Percentiles rank a stretch among this genome's conserved stretches.
Conservation (phyloP, 2,797 vertebrate genomes). For the Melanotaenia parkinsoni region DNA sequence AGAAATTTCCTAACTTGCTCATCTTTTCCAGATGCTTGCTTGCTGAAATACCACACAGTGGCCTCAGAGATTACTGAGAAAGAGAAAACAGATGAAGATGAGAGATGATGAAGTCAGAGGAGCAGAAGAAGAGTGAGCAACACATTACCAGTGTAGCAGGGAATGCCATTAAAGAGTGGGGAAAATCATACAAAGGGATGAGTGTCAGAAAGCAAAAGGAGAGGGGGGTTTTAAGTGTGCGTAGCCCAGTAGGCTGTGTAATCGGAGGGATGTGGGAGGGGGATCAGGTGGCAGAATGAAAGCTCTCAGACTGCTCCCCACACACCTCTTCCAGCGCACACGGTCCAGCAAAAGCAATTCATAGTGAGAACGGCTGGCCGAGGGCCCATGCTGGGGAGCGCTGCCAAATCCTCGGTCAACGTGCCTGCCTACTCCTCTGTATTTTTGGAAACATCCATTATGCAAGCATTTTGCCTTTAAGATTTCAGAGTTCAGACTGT, state of each 20-base stretch:
- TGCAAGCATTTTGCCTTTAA: slow-evolving; percentile 78
- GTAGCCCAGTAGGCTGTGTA: slow-evolving; percentile 41
- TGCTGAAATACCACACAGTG: slow-evolving; percentile 60
- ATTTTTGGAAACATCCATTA: slow-evolving; percentile 84
- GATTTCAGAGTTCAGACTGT: slow-evolving; percentile 58
- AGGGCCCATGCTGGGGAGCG: slow-evolving; percentile 50
- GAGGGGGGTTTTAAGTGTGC: slow-evolving; percentile 13
- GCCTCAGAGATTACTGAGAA: slow-evolving; percentile 42
- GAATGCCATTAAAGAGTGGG: slow-evolving; percentile 34
- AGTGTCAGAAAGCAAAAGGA: slow-evolving; percentile 29
- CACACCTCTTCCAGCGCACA: slow-evolving; percentile 67
- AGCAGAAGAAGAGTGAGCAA: slow-evolving; percentile 30
- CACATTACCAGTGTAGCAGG: slow-evolving; percentile 15
- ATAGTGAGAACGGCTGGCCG: slow-evolving; percentile 67
- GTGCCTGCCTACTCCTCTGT: slow-evolving; percentile 72
- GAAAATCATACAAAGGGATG: slow-evolving; percentile 31
- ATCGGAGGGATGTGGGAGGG: slow-evolving; percentile 32
- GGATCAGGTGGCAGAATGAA: slow-evolving; percentile 69
- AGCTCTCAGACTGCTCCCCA: slow-evolving; percentile 65
- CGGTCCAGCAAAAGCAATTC: slow-evolving; percentile 58
- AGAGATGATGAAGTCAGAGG: slow-evolving; percentile 49
- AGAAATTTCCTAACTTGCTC: slow-evolving; percentile 52
- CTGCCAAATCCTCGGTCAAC: slow-evolving; percentile 76
- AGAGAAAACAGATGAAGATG: slow-evolving; percentile 47
- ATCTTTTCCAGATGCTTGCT: slow-evolving; percentile 76